These are phyloP conservation scores for Pomacea maculata DNA, from an alignment of 1,140 invertebrate genomes.

Conservation along the genomic window DNA sequence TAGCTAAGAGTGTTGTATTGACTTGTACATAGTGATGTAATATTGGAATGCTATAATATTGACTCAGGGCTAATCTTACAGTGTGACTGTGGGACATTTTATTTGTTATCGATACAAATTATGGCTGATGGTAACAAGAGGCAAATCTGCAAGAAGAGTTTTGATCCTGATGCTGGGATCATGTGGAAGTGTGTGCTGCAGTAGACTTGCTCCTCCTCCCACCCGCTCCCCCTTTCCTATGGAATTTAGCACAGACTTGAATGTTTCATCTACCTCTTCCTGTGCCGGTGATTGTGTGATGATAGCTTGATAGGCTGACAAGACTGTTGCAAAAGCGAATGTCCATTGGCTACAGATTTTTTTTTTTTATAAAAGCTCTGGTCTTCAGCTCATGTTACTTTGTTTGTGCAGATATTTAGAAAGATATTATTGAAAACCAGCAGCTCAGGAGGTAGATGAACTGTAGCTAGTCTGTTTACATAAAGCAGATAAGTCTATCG, in stretches of 20 bases:
- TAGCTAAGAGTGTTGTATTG: neutral
- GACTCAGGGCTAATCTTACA: constrained; percentile 21
- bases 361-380: too few relatives aligned
- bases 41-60: constrained; percentile 11
- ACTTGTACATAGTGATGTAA: constrained; percentile 19
- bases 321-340: too few relatives aligned
- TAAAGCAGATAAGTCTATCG: too few relatives aligned
- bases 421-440: too few relatives aligned
- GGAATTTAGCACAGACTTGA: constrained; percentile 1
- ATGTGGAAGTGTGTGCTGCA: neutral
- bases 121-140: neutral
- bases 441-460: too few relatives aligned
- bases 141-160: too few relatives aligned
- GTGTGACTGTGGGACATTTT: neutral
- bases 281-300: too few relatives aligned
- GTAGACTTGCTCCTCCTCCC: neutral
- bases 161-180: neutral
- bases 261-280: constrained; percentile 2
- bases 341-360: too few relatives aligned
- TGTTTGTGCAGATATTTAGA: too few relatives aligned
- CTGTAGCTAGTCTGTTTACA: too few relatives aligned
- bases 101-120: constrained; percentile 1
- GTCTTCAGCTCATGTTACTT: too few relatives aligned
- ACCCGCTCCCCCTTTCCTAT: neutral
- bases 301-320: too few relatives aligned